phyloP scores from a whole-genome alignment of 2,888 invertebrate genomes.

The Dolichopus griseipennis region DNA sequence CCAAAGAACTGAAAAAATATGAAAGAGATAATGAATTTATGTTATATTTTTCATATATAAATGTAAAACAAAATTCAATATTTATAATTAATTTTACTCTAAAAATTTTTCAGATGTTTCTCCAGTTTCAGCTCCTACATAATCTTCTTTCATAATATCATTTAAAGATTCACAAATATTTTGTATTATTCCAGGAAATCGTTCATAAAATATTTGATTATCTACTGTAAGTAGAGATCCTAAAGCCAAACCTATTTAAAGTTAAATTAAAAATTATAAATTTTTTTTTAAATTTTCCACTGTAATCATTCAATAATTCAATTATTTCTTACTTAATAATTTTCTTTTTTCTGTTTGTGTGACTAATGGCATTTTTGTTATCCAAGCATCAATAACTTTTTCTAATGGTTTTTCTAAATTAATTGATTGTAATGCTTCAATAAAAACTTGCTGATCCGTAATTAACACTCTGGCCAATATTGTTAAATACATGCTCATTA shows the following conservation, averaged over 20 bases:
- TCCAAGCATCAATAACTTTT: slow-evolving; percentile 67
- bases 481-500: slow-evolving; percentile 68
- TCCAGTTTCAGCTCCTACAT: slow-evolving; percentile 46
- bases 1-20: slow-evolving; percentile 30
- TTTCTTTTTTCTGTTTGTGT: slow-evolving; percentile 75
- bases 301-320: slow-evolving; percentile 13
- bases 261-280: slow-evolving; percentile 2
- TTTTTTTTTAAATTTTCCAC: too few relatives aligned
- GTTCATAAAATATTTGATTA: slow-evolving; percentile 58
- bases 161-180: slow-evolving; percentile 68
- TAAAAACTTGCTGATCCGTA: slow-evolving; percentile 58
- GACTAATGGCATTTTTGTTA: slow-evolving; percentile 67
- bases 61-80: too few relatives aligned
- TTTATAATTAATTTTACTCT: not conserved
- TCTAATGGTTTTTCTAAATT: slow-evolving; percentile 59
- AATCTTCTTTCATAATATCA: slow-evolving; percentile 67
- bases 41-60: not conserved
- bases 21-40: not conserved
- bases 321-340: slow-evolving; percentile 57
- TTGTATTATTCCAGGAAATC: slow-evolving; percentile 63
- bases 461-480: slow-evolving; percentile 70
- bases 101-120: not conserved
- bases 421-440: slow-evolving; percentile 42
- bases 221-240: slow-evolving; percentile 60
- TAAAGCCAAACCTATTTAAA: slow-evolving; percentile 47